Percentiles rank a stretch among this genome's conserved stretches.
phyloP scores from a whole-genome alignment of 2,113 vertebrate species.

The Ahaetulla prasina region DNA sequence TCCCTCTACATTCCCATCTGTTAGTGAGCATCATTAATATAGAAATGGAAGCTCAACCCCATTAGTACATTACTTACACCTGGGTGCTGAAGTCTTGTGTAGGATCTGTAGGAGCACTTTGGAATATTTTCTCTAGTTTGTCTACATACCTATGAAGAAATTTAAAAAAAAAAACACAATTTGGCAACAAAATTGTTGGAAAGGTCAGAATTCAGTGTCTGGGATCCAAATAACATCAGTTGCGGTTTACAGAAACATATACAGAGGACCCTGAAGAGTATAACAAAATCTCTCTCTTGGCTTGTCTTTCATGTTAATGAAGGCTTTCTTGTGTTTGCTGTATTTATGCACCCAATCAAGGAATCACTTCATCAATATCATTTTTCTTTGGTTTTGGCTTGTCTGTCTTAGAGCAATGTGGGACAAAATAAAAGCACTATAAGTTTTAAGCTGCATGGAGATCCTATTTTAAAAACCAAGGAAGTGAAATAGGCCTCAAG shows the following conservation, averaged over 20 bases:
- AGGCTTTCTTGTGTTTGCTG: not conserved
- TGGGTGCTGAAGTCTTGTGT: constrained; percentile 98
- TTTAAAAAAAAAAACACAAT: fast-evolving
- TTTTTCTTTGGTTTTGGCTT: not conserved
- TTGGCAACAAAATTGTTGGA: not conserved
- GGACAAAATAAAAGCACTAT: not conserved
- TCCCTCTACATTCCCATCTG: not conserved
- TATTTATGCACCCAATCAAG: not conserved
- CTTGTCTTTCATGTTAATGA: not conserved
- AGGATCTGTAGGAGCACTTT: constrained; percentile 87
- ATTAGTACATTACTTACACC: constrained; percentile 80
- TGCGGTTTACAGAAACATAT: not conserved
- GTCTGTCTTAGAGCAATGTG: not conserved
- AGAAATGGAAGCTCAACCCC: not conserved
- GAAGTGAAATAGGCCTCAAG: not conserved
- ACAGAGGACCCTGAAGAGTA: not conserved
- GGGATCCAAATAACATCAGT: not conserved
- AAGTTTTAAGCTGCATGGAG: not conserved
- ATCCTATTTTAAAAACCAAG: not conserved
- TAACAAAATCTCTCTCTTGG: not conserved
- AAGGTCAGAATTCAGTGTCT: not conserved
- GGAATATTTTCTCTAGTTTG: constrained; percentile 91
- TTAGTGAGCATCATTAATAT: not conserved
- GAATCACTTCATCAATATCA: not conserved
- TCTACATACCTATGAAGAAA: constrained; percentile 84